Percentiles rank a stretch among this genome's conserved stretches.
phyloP scores from a whole-genome alignment of 2,797 vertebrate genomes.

The Spondyliosoma cantharus region DNA sequence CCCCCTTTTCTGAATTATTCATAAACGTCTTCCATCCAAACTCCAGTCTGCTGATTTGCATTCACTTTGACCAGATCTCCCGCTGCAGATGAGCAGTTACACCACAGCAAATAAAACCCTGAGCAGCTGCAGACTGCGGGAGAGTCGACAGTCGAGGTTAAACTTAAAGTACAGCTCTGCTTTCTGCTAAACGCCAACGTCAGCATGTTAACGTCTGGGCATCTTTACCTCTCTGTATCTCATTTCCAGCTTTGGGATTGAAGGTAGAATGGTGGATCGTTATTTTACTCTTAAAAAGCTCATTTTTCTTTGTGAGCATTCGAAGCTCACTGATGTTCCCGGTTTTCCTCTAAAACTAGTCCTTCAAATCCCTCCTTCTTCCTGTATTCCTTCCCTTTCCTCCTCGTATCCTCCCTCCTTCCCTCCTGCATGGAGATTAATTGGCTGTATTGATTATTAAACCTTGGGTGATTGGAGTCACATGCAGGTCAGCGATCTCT shows the following conservation, averaged over 20 bases:
- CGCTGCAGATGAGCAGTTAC: neutral
- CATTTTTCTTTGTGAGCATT: neutral
- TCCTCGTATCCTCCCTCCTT: too few relatives aligned
- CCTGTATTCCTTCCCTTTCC: too few relatives aligned
- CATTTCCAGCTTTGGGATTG: too few relatives aligned
- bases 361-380: too few relatives aligned
- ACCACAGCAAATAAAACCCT: neutral
- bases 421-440: neutral
- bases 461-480: neutral
- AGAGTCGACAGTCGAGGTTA: neutral
- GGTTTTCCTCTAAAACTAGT: too few relatives aligned
- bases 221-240: too few relatives aligned
- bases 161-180: neutral
- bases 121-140: neutral
- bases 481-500: neutral
- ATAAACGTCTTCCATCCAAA: neutral
- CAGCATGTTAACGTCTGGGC: neutral
- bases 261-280: too few relatives aligned
- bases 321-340: too few relatives aligned
- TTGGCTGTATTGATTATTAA: constrained; percentile 26
- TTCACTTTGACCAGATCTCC: neutral
- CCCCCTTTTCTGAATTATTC: neutral
- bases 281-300: neutral
- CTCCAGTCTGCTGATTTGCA: neutral
- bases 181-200: neutral